Conservation (phyloP, 2,113 vertebrate species). For the Progne subis region DNA sequence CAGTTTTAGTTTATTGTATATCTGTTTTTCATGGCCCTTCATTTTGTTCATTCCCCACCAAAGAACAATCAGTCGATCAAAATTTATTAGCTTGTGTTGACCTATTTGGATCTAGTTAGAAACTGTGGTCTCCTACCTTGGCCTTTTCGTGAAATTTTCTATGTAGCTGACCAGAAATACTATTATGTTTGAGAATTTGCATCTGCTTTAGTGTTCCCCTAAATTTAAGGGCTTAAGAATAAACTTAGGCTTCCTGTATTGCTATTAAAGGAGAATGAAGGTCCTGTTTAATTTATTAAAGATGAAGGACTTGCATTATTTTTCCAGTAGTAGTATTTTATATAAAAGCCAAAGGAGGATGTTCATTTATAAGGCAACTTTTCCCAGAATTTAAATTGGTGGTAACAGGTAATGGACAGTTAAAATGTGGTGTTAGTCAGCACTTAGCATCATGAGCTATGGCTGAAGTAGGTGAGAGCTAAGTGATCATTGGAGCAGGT, state of each 20-base stretch:
- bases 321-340: slow-evolving; percentile 35
- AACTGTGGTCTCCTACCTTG: background rate
- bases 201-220: background rate
- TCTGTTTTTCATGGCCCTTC: background rate
- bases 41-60: background rate
- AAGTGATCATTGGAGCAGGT: background rate
- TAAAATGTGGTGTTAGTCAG: slow-evolving; percentile 48
- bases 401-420: slow-evolving; percentile 56
- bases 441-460: slow-evolving; percentile 18
- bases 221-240: slow-evolving; percentile 17
- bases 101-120: slow-evolving; percentile 3
- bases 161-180: slow-evolving; percentile 25
- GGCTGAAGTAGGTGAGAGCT: background rate
- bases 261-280: slow-evolving; percentile 14
- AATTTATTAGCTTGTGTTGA: slow-evolving; percentile 40
- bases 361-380: slow-evolving; percentile 36
- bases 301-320: slow-evolving; percentile 36
- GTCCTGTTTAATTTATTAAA: slow-evolving; percentile 64
- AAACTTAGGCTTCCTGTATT: slow-evolving; percentile 31
- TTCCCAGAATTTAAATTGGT: slow-evolving; percentile 64
- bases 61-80: slow-evolving; percentile 9
- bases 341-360: slow-evolving; percentile 43
- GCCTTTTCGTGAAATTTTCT: slow-evolving; percentile 15
- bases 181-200: slow-evolving; percentile 11
- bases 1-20: slow-evolving; percentile 8